These are phyloP conservation scores for Hymenochirus boettgeri DNA, from an alignment of 2,113 vertebrate species.

Conservation along the genomic window DNA sequence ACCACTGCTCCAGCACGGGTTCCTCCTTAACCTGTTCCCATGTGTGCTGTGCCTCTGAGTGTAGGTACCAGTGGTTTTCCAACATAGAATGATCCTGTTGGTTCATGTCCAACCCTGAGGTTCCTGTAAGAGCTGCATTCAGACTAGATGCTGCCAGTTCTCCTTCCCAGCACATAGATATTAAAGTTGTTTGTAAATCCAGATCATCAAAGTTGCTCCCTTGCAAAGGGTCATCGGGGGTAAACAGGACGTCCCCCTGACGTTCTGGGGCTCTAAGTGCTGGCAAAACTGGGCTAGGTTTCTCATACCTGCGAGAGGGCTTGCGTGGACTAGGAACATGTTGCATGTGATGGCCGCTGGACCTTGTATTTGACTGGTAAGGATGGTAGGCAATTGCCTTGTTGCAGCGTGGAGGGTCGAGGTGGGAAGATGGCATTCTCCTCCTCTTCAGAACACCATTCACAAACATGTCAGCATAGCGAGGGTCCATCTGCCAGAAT, in stretches of 20 bases:
- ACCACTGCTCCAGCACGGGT: constrained; percentile 46
- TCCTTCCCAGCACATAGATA: constrained; percentile 65
- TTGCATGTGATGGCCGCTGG: constrained; percentile 3
- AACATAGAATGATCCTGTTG: constrained; percentile 57
- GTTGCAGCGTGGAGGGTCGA: constrained; percentile 54
- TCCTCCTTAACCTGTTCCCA: constrained; percentile 71
- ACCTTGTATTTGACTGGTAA: not conserved
- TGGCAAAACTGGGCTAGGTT: constrained; percentile 53
- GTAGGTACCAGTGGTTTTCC: constrained; percentile 46
- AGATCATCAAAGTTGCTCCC: constrained; percentile 74
- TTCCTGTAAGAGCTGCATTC: not conserved
- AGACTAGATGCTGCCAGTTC: constrained; percentile 57
- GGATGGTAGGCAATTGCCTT: constrained; percentile 42
- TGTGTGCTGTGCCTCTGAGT: constrained; percentile 47
- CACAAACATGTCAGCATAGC: constrained; percentile 74
- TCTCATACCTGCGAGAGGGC: constrained; percentile 50
- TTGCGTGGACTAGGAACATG: constrained; percentile 55
- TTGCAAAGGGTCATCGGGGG: constrained; percentile 63
- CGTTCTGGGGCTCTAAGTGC: constrained; percentile 63
- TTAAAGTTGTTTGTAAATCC: constrained; percentile 71
- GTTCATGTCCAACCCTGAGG: constrained; percentile 34
- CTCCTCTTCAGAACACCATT: constrained; percentile 73
- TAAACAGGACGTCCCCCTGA: constrained; percentile 67
- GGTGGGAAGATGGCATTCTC: constrained; percentile 66
- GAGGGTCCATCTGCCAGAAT: constrained; percentile 80